Conservation (phyloP, 1,140 invertebrate species). For the Drosophila serrata region DNA sequence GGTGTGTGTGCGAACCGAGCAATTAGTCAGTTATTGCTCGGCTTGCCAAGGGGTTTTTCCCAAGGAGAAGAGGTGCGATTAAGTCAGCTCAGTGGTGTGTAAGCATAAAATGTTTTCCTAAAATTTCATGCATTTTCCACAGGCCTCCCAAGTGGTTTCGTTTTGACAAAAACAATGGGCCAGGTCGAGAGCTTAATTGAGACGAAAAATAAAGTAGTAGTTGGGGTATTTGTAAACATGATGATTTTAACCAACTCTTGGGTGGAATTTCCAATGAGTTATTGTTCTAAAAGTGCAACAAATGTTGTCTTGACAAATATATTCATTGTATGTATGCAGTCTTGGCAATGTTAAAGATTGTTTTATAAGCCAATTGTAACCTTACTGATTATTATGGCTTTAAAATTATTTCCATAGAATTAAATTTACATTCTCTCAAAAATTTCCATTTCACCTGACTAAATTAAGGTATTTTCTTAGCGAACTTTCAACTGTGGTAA, state of each 20-base stretch:
- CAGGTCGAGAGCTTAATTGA: conserved; percentile 21
- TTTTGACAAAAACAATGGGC: conserved; percentile 26
- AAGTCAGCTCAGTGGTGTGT: conserved; percentile 28
- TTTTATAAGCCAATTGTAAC: neutral
- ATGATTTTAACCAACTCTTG: neutral
- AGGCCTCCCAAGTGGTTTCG: conserved; percentile 2
- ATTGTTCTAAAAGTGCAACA: neutral
- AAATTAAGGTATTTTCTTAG: conserved; percentile 1
- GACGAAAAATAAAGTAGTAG: conserved; percentile 1
- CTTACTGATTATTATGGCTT: neutral
- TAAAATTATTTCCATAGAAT: neutral
- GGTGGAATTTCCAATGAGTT: conserved; percentile 11
- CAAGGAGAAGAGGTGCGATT: conserved; percentile 23
- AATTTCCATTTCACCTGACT: neutral
- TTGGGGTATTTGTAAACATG: neutral
- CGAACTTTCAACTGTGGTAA: conserved; percentile 7
- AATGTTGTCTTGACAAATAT: no score
- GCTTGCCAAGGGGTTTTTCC: conserved; percentile 4
- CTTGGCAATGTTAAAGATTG: no score
- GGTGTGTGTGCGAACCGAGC: conserved; percentile 61
- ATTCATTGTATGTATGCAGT: no score
- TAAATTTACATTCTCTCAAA: neutral
- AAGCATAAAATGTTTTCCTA: conserved; percentile 46
- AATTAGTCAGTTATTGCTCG: conserved; percentile 80
- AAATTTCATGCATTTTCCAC: conserved; percentile 15